A percentile compares a stretch with the other conserved stretches of the same genome.
Conservation (phyloP, 2,797 vertebrate species). For the Rhabdomys pumilio region DNA sequence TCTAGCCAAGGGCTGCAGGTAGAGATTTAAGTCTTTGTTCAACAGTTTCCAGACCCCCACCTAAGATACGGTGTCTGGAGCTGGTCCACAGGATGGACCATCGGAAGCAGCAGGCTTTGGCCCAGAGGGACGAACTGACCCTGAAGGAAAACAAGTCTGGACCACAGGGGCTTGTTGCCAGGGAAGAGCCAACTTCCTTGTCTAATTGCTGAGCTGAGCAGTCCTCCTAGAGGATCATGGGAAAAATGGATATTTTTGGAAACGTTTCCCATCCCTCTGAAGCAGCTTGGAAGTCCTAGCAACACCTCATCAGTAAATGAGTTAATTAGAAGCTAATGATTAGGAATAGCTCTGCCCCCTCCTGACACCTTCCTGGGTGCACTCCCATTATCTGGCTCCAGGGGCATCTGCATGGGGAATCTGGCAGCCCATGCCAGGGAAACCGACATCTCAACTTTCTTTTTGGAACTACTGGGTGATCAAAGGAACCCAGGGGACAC, state of each 20-base stretch:
- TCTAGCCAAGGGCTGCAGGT: not conserved
- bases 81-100: not conserved
- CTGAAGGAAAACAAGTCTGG: not conserved
- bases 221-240: slow-evolving; percentile 66
- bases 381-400: not conserved
- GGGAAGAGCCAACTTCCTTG: slow-evolving; percentile 72
- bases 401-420: not conserved
- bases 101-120: not conserved
- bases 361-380: fast-evolving
- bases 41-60: no score
- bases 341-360: slow-evolving; percentile 25
- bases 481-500: not conserved
- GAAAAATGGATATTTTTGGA: slow-evolving; percentile 84
- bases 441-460: not conserved
- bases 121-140: not conserved
- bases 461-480: not conserved
- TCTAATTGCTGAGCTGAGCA: slow-evolving; percentile 81
- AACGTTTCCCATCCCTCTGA: slow-evolving; percentile 76
- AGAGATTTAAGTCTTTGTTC: not conserved
- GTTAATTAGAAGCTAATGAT: slow-evolving; percentile 75
- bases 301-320: slow-evolving; percentile 74
- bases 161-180: slow-evolving; percentile 22
- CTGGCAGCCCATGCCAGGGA: not conserved
- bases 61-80: not conserved
- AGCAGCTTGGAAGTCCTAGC: slow-evolving; percentile 50